Evolutionary conservation across 2,113 vertebrate genomes (phyloP).

Genomic region (Apaloderma vittatum): DNA sequence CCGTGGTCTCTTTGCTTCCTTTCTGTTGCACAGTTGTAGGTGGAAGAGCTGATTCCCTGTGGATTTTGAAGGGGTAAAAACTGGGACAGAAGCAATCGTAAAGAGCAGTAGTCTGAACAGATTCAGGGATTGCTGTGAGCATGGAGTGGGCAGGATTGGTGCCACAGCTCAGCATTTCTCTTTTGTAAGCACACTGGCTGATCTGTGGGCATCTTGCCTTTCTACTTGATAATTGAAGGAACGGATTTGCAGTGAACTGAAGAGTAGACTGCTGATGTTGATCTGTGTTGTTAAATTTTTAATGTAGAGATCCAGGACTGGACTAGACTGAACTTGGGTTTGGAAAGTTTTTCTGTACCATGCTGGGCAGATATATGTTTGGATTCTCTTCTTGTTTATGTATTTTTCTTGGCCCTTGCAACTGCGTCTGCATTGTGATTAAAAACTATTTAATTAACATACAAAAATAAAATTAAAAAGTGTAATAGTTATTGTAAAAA

Average conservation of each 20-base stretch:
- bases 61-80: neutral
- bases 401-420: constrained; percentile 70
- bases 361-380: constrained; percentile 66
- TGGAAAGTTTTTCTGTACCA: constrained; percentile 45
- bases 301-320: neutral
- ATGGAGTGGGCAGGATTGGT: neutral
- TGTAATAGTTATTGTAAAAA: constrained; percentile 72
- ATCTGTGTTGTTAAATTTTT: neutral
- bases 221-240: neutral
- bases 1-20: accelerated
- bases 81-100: neutral
- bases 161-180: neutral
- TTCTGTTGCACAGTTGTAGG: neutral
- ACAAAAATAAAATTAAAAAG: constrained; percentile 76
- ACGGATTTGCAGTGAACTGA: neutral
- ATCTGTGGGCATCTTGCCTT: neutral
- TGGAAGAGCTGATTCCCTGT: neutral
- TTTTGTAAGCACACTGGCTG: neutral
- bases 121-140: neutral
- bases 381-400: constrained; percentile 72
- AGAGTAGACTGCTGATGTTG: neutral
- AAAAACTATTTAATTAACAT: constrained; percentile 77
- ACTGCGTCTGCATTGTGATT: constrained; percentile 36
- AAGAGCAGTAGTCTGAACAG: neutral
- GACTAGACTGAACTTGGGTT: neutral